Evolutionary conservation across 2,888 invertebrate species (phyloP).

Genomic region (Tetranychus truncatus): DNA sequence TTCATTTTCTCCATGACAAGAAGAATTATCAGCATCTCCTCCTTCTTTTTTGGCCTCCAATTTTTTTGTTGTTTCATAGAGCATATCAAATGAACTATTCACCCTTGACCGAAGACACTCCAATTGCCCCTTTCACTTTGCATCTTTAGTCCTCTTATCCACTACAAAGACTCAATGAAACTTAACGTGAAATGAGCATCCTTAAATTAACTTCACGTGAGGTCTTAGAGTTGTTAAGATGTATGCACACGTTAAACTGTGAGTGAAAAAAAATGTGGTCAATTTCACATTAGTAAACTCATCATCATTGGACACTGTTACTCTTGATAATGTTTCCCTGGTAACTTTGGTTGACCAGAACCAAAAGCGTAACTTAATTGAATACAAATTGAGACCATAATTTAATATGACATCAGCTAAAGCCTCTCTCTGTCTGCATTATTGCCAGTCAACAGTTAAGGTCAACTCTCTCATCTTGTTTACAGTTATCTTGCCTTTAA

Average conservation of each 20-base stretch:
- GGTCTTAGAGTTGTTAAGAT: not conserved
- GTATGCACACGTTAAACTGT: not conserved
- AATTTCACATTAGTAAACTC: not conserved
- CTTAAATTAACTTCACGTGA: not conserved
- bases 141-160: not conserved
- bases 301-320: not conserved
- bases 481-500: not conserved
- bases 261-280: not conserved
- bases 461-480: not conserved
- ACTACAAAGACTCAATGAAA: not conserved
- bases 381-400: slow-evolving; percentile 1
- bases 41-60: not conserved
- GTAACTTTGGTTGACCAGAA: not conserved
- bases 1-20: not conserved
- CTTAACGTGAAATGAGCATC: not conserved
- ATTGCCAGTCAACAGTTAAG: not conserved
- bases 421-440: not conserved
- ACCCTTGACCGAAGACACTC: not conserved
- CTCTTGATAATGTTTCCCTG: not conserved
- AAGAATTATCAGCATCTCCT: not conserved
- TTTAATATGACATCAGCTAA: not conserved
- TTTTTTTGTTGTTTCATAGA: not conserved
- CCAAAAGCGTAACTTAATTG: slow-evolving; percentile 1
- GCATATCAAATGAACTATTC: slow-evolving; percentile 1
- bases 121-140: not conserved